Evolutionary conservation across 2,888 invertebrate species (phyloP).

Genomic region (Mesoligia furuncula): DNA sequence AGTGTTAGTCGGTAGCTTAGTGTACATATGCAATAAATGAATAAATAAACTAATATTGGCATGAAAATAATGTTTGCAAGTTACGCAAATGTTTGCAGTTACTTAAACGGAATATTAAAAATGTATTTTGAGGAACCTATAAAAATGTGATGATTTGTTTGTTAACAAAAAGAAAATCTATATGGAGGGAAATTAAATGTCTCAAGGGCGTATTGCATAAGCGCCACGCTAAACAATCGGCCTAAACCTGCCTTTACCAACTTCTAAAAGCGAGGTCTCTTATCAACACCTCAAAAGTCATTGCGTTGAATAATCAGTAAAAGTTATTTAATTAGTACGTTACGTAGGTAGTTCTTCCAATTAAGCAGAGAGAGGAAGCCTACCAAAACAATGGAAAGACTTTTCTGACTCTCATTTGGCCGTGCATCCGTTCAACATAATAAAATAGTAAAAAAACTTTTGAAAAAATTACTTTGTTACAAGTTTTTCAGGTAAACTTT

Average conservation of each 20-base stretch:
- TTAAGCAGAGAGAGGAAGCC: background rate
- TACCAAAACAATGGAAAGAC: constrained; percentile 27
- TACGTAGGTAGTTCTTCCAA: constrained; percentile 36
- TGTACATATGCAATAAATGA: too few relatives aligned
- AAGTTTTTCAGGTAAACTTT: constrained; percentile 1
- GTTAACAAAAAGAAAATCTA: background rate
- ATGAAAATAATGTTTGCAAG: background rate
- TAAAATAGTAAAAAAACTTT: background rate
- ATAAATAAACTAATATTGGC: background rate
- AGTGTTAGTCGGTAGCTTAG: background rate
- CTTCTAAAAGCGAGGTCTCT: constrained; percentile 18
- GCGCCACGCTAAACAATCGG: background rate
- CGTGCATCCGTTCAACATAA: background rate
- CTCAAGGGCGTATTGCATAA: background rate
- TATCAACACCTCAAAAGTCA: constrained; percentile 38
- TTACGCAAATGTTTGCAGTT: too few relatives aligned
- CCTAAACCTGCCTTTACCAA: background rate
- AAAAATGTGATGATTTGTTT: background rate
- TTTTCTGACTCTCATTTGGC: constrained; percentile 1
- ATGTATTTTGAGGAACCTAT: background rate
- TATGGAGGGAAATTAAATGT: background rate
- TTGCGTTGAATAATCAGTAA: constrained; percentile 48
- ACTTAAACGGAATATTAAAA: too few relatives aligned
- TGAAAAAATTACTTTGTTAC: too few relatives aligned
- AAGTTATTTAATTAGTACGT: constrained; percentile 52